Base-by-base conservation (phyloP, 2,797 vertebrate species). In the Dromococcyx pavoninus region DNA sequence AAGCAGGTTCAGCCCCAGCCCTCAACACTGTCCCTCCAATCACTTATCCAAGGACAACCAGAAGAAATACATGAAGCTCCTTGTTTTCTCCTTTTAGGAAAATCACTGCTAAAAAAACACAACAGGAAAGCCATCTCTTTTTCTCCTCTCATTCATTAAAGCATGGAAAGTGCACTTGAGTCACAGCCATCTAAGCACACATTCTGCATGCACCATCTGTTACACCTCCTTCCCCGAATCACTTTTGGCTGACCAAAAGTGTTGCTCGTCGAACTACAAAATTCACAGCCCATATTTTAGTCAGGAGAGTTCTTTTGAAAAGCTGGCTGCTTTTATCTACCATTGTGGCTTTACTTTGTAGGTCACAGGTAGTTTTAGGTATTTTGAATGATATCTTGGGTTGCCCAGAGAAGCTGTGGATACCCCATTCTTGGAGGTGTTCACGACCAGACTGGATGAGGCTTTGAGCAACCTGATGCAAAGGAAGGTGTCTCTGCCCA, bases 101-200 rank as follows among this genome's bases (percentile, higher is more conserved):
- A 93, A 76, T 72, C 91, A 66, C 81, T 79, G 66, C 85, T 89
- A 91, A 93, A 75, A 96, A 5, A 23, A 50, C 54, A 72, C 54
- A 73, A 94, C 87, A 97, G 97, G 97, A 97, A n/a, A 97, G 81
- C 78, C 62, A 62, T 92, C 84, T 93, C 92, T 93, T 94, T 94
- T 91, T 91, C 88, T 48, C 70, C 88, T 87, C 54, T 61, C 77
- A 53, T 67, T 72, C 72, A 77, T n/a, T 64, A 60, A 51, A 73
- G 61, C 70, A 64, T 17, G 37, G 83, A 80, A 85, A 91, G 85
- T 82, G 58, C 89, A 89, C 82, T 94, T 88, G 93, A 97, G 81
- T 39, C 71, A 41, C 50, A 56, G 32, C 30, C 61, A 60, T 15
- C 35, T 50, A 51, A 81, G 43, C 53, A 67, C 65, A 69, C 11